A percentile compares a stretch with the other conserved stretches of the same genome.
Conservation (phyloP, 2,888 invertebrate genomes). For the Zaprionus lineosus region DNA sequence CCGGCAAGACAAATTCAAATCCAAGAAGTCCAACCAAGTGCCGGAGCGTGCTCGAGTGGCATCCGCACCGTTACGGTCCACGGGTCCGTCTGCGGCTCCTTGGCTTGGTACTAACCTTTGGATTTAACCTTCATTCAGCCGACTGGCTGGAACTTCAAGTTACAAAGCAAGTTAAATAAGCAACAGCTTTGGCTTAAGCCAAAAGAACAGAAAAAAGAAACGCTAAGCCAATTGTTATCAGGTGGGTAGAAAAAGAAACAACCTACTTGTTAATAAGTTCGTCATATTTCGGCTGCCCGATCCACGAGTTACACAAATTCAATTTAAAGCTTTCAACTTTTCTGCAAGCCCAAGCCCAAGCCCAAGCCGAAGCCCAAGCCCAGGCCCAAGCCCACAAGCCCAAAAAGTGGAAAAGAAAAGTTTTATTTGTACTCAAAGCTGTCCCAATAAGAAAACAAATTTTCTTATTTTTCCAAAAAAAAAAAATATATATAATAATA, state of each 20-base stretch:
- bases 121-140: conserved; percentile 46
- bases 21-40: conserved; percentile 49
- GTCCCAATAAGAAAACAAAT: conserved; percentile 40
- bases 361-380: no score
- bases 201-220: no score
- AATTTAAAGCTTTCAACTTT: conserved; percentile 67
- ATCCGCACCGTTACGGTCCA: conserved; percentile 24
- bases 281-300: conserved; percentile 35
- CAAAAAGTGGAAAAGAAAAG: conserved; percentile 36
- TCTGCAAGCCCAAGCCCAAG: conserved; percentile 34
- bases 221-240: conserved; percentile 45
- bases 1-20: conserved; percentile 31
- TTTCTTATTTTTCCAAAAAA: conserved; percentile 45
- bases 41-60: conserved; percentile 63
- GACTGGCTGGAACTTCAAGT: conserved; percentile 29
- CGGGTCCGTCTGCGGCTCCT: conserved; percentile 20
- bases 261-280: conserved; percentile 57
- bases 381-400: no score
- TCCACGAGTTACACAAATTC: conserved; percentile 50
- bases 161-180: conserved; percentile 43
- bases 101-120: conserved; percentile 44
- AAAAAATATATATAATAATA: no score
- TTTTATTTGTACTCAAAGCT: conserved; percentile 48
- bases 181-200: conserved; percentile 21
- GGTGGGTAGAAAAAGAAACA: conserved; percentile 36